phyloP scores from a whole-genome alignment of 2,113 vertebrate genomes.

The Ammodytes dubius region DNA sequence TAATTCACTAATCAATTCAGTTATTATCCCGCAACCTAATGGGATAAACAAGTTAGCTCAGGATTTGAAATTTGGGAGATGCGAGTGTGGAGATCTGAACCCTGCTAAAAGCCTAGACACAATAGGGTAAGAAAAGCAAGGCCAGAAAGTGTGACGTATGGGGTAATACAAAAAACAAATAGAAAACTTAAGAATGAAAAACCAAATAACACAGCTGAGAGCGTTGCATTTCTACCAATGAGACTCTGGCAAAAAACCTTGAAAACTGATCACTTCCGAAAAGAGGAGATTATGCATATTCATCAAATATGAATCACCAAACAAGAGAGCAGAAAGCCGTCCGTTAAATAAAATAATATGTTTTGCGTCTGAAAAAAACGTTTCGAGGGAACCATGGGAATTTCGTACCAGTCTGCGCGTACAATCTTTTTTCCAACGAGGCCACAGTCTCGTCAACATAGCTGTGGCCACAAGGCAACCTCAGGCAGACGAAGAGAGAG shows the following conservation, averaged over 20 bases:
- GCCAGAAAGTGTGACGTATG: background rate
- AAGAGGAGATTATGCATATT: conserved; percentile 22
- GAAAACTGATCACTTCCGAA: conserved; percentile 2
- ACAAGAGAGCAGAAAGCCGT: conserved; percentile 12
- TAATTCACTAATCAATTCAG: background rate
- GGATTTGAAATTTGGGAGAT: too few species aligned
- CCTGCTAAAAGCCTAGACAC: background rate
- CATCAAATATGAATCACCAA: conserved; percentile 10
- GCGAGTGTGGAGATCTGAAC: background rate
- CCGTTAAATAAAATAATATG: conserved; percentile 33
- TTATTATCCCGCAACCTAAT: too few species aligned
- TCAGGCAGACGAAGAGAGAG: conserved; percentile 51
- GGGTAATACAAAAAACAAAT: background rate
- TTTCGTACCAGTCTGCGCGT: conserved; percentile 24
- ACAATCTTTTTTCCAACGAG: conserved; percentile 38
- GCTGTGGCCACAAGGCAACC: conserved; percentile 46
- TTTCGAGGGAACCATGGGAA: conserved; percentile 20
- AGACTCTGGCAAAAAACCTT: conserved; percentile 8
- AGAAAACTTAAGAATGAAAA: background rate
- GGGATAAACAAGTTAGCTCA: too few species aligned
- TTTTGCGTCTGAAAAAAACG: conserved; percentile 10
- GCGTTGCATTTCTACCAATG: background rate
- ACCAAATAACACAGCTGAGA: background rate
- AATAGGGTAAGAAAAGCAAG: background rate
- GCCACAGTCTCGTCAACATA: conserved; percentile 56